Evolutionary conservation across 2,888 invertebrate genomes (phyloP).

Genomic region (Amiota mariae): DNA sequence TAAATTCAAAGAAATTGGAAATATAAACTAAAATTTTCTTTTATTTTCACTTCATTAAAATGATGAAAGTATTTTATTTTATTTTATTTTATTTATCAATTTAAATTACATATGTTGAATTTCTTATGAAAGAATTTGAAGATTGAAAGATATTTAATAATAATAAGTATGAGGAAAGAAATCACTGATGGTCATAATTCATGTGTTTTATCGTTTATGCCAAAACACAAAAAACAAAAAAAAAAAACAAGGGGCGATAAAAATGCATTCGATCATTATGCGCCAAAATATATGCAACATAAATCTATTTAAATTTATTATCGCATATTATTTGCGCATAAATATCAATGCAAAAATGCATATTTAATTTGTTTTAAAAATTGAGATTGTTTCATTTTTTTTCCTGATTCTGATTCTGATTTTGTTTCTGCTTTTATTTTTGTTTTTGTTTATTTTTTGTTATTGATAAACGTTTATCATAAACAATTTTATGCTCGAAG

Average conservation of each 20-base stretch:
- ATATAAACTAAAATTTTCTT: no score
- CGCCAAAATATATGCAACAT: constrained; percentile 15
- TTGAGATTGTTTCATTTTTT: no score
- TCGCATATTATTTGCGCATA: constrained; percentile 15
- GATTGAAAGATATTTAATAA: no score
- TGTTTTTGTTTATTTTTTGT: background rate
- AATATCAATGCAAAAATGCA: background rate
- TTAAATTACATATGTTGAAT: no score
- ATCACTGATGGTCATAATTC: background rate
- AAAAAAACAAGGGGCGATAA: background rate
- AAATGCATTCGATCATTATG: constrained; percentile 8
- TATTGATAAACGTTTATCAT: background rate
- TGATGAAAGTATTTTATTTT: no score
- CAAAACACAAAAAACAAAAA: background rate
- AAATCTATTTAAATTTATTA: constrained; percentile 19
- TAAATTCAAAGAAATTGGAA: no score
- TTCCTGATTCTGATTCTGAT: no score
- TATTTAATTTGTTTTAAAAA: constrained; percentile 4
- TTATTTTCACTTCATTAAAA: no score
- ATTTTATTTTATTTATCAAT: no score
- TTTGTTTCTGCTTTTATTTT: background rate
- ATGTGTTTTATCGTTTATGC: background rate
- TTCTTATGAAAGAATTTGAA: no score
- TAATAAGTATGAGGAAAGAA: no score
- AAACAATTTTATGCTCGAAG: background rate